A percentile compares a stretch with the other conserved stretches of the same genome.
These are phyloP conservation scores for Oncopeltus fasciatus DNA, from an alignment of 1,140 invertebrate species.

Conservation along the genomic window DNA sequence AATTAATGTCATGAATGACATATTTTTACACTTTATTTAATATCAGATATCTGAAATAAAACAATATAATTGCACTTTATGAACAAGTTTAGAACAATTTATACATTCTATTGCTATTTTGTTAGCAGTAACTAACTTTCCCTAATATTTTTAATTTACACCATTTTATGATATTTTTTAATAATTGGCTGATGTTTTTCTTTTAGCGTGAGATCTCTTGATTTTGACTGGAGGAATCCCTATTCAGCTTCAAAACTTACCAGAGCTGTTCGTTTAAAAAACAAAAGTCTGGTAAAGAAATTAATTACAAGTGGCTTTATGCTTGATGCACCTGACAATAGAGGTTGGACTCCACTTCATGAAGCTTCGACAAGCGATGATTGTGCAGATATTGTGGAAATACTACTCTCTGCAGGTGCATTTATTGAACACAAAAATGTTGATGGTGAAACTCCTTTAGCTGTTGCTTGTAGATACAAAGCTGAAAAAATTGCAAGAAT, in stretches of 20 bases:
- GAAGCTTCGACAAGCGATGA: constrained; percentile 9
- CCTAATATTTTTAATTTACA: too few species aligned
- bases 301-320: background rate
- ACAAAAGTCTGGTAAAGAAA: background rate
- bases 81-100: too few species aligned
- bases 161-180: background rate
- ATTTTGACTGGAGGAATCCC: constrained; percentile 14
- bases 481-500: constrained; percentile 1
- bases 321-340: constrained; percentile 10
- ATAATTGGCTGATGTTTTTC: background rate
- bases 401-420: constrained; percentile 1
- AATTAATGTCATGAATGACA: too few species aligned
- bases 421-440: constrained; percentile 11
- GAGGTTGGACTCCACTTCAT: constrained; percentile 13
- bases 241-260: constrained; percentile 1
- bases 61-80: too few species aligned
- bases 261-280: constrained; percentile 1
- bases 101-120: too few species aligned
- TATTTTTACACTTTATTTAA: too few species aligned
- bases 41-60: too few species aligned
- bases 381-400: background rate
- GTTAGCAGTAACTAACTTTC: too few species aligned
- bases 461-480: background rate
- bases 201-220: background rate
- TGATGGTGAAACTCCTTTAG: constrained; percentile 12